Conservation (phyloP, 2,113 vertebrate genomes). For the Boulengeromyrus knoepffleri region DNA sequence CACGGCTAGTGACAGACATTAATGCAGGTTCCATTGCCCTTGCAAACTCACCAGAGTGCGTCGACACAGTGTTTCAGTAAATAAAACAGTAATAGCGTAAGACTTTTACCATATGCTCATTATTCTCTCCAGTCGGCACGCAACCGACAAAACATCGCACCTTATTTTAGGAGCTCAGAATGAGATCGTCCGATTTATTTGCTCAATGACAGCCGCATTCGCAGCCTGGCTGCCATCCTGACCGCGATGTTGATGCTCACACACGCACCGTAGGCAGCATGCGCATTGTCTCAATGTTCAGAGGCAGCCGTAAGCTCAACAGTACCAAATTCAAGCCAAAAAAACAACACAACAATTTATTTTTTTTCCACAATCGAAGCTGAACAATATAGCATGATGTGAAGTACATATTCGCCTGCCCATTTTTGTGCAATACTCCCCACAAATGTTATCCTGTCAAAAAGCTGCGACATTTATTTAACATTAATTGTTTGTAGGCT, state of each 20-base stretch:
- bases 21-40: constrained; percentile 30
- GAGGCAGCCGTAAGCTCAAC: not conserved
- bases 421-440: not conserved
- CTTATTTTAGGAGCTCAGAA: not conserved
- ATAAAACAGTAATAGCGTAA: not conserved
- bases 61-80: not conserved
- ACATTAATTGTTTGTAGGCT: not conserved
- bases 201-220: constrained; percentile 11
- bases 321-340: not conserved
- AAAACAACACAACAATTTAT: not conserved
- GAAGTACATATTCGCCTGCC: not conserved
- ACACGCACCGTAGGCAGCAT: not conserved
- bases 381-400: not conserved
- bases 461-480: not conserved
- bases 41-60: constrained; percentile 17
- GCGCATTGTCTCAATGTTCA: constrained; percentile 5
- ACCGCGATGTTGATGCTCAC: not conserved
- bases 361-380: not conserved
- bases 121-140: not conserved
- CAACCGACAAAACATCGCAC: not conserved
- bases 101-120: not conserved
- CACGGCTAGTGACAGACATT: constrained; percentile 5
- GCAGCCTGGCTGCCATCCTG: not conserved
- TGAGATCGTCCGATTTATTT: not conserved
- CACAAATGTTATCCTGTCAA: not conserved